Evolutionary conservation across 2,797 vertebrate genomes (phyloP), one percentile per base, ranked within the genome.

Genomic region (Xyrichtys novacula): DNA sequence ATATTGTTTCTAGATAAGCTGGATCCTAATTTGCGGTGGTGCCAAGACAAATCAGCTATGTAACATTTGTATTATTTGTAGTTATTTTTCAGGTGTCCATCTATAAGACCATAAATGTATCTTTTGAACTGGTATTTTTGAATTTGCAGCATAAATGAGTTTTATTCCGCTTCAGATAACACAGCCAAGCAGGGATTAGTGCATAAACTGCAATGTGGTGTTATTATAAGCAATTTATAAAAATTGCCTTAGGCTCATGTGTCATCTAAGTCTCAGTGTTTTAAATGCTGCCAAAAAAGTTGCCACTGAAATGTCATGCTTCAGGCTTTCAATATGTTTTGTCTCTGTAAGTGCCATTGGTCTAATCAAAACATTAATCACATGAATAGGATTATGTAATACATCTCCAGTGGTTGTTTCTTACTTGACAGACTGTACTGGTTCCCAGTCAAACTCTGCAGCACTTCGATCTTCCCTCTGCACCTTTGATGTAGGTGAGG

Each of bases 401-500:
- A 29, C 19, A 61, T 38, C 55, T 50, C 26, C 17, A 22, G 1
- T 22, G 1, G 19, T 50, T 65, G 17, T 52, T 65, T 58, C 44
- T 44, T 23, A 20, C n/a, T 52, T 49, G 11, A 52, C 40, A 11
- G 22, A 71, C 61, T 48, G 23, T 57, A n/a, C 58, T 58, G 22
- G 70, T 75, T 47, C 32, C 25, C 19, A 53, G 32, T 74, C 39
- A 60, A 56, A 50, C 39, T 34, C 36, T 22, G 5, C 26, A 1
- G 4, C 15, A 0, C 36, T 60, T 31, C 26, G 71, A 75, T 53
- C 47, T 55, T 34, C 32, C 28, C 25, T 52, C 65, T 70, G 44
- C 44, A 83, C 60, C 71, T 76, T 76, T 64, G 17, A 7, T 65
- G 43, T 68, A 71, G 74, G 61, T 76, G 76, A 83, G 77, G 71